A percentile compares a stretch with the other conserved stretches of the same genome.
Evolutionary conservation across 1,140 invertebrate genomes (phyloP).

Genomic region (Brevipalpus yothersi): DNA sequence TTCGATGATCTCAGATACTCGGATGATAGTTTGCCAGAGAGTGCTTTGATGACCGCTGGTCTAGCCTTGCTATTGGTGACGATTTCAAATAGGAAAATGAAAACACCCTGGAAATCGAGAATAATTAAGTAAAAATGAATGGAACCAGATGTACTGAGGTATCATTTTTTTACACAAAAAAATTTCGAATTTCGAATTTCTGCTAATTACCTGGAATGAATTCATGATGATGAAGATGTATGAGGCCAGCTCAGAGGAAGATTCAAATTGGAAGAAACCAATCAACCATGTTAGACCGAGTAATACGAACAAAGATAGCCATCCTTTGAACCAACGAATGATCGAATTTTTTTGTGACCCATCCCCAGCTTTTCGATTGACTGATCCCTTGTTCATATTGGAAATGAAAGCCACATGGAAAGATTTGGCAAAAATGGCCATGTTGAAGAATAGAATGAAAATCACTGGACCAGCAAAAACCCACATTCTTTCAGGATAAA

Average conservation of each 20-base stretch:
- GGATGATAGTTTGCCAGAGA: neutral
- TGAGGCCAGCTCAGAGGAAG: constrained; percentile 2
- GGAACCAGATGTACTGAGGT: no score
- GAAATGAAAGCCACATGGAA: neutral
- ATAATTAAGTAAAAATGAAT: neutral
- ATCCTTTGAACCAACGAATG: constrained; percentile 10
- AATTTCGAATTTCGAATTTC: neutral
- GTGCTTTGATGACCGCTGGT: neutral
- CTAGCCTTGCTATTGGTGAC: constrained; percentile 6
- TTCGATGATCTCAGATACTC: neutral
- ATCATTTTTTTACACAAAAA: neutral
- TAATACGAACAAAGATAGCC: constrained; percentile 7
- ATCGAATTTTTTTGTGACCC: neutral
- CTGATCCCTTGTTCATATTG: neutral
- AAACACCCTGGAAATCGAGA: constrained; percentile 4
- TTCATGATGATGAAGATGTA: constrained; percentile 13
- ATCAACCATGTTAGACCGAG: constrained; percentile 12
- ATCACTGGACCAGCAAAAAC: neutral
- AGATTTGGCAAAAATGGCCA: neutral
- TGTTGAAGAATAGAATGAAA: neutral
- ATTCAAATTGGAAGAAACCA: constrained; percentile 8
- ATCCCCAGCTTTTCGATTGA: neutral
- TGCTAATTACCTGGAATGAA: constrained; percentile 5
- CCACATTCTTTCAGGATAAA: constrained; percentile 1
- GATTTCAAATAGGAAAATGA: constrained; percentile 10